Conservation (phyloP, 2,113 vertebrate species). For the Hyla sarda region DNA sequence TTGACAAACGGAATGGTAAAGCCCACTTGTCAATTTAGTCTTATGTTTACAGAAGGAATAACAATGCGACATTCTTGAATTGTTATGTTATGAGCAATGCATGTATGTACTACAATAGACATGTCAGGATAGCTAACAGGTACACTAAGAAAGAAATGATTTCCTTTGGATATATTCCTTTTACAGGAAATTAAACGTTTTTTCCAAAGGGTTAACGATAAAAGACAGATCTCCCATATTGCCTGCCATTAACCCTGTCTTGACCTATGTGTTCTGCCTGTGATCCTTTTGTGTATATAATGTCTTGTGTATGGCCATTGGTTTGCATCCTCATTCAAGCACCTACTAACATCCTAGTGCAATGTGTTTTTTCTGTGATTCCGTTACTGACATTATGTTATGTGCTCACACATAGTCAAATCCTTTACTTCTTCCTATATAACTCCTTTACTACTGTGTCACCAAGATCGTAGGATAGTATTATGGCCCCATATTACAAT, state of each 20-base stretch:
- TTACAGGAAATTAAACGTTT: not conserved
- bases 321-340: not conserved
- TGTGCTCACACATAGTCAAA: not conserved
- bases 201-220: not conserved
- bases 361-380: not conserved
- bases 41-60: not conserved
- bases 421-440: no score
- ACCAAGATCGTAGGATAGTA: no score
- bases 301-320: not conserved
- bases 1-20: not conserved
- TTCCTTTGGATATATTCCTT: not conserved
- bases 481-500: no score
- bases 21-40: not conserved
- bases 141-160: not conserved
- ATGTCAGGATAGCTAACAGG: not conserved
- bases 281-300: not conserved
- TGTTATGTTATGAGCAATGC: not conserved
- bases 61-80: not conserved
- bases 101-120: not conserved
- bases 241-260: not conserved
- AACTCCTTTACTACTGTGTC: no score
- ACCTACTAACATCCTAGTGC: constrained; percentile 3
- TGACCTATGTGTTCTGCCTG: not conserved
- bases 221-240: not conserved
- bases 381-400: not conserved